Evolutionary conservation across 2,113 vertebrate species (phyloP).

Genomic region (Pseudorectes ferrugineus): DNA sequence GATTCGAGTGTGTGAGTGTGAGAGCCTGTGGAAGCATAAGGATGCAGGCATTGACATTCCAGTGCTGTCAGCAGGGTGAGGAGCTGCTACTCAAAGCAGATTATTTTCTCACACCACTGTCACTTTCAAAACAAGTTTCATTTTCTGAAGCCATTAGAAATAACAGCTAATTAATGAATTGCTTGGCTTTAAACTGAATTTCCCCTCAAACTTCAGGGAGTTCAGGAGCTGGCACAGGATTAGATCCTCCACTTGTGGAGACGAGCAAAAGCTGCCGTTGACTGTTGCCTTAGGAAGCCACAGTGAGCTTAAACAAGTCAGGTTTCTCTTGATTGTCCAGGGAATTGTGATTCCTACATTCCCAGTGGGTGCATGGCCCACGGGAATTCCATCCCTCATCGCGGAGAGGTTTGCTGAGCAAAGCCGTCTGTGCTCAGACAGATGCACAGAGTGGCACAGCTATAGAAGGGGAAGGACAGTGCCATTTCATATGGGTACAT

Average conservation of each 20-base stretch:
- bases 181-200: neutral
- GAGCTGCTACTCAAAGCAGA: slow-evolving; percentile 60
- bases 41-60: slow-evolving; percentile 47
- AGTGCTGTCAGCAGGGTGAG: slow-evolving; percentile 54
- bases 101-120: slow-evolving; percentile 55
- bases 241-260: neutral
- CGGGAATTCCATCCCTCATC: neutral
- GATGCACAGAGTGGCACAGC: neutral
- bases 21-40: slow-evolving; percentile 51
- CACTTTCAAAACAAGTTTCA: slow-evolving; percentile 35
- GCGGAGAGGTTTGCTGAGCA: rapidly evolving
- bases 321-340: neutral
- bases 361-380: rapidly evolving
- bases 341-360: neutral
- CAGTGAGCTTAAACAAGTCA: neutral
- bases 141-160: slow-evolving; percentile 49
- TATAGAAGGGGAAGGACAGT: neutral
- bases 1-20: neutral
- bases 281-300: neutral
- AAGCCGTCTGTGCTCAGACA: neutral
- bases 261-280: neutral
- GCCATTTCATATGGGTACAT: neutral
- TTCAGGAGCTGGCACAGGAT: neutral
- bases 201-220: neutral
- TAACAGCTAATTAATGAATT: slow-evolving; percentile 51